A percentile compares a stretch with the other conserved stretches of the same genome.
phyloP scores from a whole-genome alignment of 1,140 invertebrate genomes.

The Palaemon carinicauda region DNA sequence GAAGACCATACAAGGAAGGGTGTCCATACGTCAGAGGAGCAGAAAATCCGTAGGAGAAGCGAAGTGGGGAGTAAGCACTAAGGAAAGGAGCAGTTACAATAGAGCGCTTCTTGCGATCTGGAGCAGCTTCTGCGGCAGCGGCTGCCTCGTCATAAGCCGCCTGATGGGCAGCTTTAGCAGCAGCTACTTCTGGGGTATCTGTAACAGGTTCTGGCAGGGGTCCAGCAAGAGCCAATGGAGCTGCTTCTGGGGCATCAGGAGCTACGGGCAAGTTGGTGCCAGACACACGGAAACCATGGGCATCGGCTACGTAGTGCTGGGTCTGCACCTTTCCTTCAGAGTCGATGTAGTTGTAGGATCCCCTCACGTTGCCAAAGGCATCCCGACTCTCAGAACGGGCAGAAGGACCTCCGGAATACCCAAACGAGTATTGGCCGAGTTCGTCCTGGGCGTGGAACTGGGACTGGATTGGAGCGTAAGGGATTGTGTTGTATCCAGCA shows the following conservation, averaged over 20 bases:
- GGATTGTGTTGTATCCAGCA: neutral
- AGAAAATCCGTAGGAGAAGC: conserved; percentile 12
- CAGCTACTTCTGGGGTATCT: conserved; percentile 34
- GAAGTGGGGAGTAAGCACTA: neutral
- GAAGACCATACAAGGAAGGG: neutral
- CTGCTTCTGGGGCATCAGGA: conserved; percentile 2
- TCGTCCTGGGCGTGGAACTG: conserved; percentile 44
- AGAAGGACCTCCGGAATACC: conserved; percentile 32
- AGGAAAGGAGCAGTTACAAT: neutral
- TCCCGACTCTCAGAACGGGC: conserved; percentile 23
- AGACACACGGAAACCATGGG: conserved; percentile 44
- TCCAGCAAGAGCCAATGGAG: neutral
- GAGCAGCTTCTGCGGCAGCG: conserved; percentile 3
- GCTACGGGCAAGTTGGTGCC: conserved; percentile 41
- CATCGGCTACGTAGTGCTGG: conserved; percentile 40
- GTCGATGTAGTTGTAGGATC: conserved; percentile 46
- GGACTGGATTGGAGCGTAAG: conserved; percentile 9
- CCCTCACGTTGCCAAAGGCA: conserved; percentile 20
- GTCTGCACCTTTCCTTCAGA: conserved; percentile 38
- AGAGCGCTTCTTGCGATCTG: conserved; percentile 3
- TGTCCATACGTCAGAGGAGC: conserved; percentile 18
- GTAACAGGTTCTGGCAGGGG: neutral
- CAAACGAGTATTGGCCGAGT: conserved; percentile 41
- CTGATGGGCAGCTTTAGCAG: conserved; percentile 14
- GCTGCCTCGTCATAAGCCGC: conserved; percentile 21